Base-by-base conservation (phyloP, 2,797 vertebrate species). In the Cuculus canorus region DNA sequence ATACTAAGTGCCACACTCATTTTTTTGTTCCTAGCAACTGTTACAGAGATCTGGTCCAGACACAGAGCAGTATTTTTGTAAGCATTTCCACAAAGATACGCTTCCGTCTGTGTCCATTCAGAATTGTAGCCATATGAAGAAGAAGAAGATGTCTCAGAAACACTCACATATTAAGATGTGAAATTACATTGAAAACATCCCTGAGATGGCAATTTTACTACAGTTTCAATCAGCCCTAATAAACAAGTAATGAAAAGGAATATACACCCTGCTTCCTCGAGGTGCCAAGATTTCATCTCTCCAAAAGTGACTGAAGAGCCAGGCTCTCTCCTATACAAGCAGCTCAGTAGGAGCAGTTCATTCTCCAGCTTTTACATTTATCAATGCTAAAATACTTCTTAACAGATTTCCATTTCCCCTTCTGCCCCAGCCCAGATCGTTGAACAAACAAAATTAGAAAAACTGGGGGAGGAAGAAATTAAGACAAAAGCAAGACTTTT, bases 21-120 rank as follows among this genome's bases (percentile, higher is more conserved):
- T 88, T 95, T 94, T 91, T 86, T 82, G n/a, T 89, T 95, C 92
- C 86, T 89, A 95, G 86, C 86, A 96, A 92, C 94, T 92, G 94
- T 71, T 85, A 77, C 64, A 92, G n/a, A 83, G 92, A 88, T 75
- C 69, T 92, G 54, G 73, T 65, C 84, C 82, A 95, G 93, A 96
- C 80, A 83, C 50, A 33, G 76, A 95, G 59, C 66, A 88, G 68
- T 91, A 86, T 92, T 97, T 96, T 72, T 88, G 59, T 78, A 86
- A 69, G 47, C n/a, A 68, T 65, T 86, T 70, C 52, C 60, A 66
- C 72, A 71, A 75, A 95, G 90, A 90, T 65, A 83, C 41, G 60
- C 35, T 68, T 92, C 71, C 86, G 39, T 69, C 86, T 95, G 52
- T 79, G 93, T 43, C 54, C 84, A 19, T 84, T 84, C 37, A 39